Conservation (phyloP, 1,140 invertebrate genomes). For the Luehdorfia chinensis region DNA sequence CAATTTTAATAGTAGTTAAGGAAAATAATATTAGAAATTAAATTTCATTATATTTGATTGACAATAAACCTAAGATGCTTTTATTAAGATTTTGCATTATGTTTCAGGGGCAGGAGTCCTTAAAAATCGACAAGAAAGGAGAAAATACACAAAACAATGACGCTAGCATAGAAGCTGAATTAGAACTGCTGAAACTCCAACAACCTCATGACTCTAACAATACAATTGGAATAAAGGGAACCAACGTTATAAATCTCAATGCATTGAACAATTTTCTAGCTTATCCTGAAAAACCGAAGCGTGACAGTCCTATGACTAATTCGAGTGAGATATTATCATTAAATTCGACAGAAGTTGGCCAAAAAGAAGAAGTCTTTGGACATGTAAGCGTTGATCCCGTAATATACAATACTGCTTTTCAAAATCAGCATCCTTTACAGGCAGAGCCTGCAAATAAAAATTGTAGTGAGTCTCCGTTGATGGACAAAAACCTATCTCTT, state of each 20-base stretch:
- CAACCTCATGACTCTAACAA: constrained; percentile 39
- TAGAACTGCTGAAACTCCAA: constrained; percentile 65
- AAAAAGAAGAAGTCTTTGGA: constrained; percentile 67
- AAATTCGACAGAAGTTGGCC: constrained; percentile 48
- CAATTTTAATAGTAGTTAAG: no score
- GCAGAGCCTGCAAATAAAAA: constrained; percentile 22
- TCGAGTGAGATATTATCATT: constrained; percentile 36
- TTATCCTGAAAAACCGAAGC: constrained; percentile 63
- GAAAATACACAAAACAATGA: constrained; percentile 35
- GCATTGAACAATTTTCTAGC: constrained; percentile 46
- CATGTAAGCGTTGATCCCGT: constrained; percentile 65
- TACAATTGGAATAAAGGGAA: constrained; percentile 28
- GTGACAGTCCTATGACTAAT: constrained; percentile 53
- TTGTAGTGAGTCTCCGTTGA: constrained; percentile 20
- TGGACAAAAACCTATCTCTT: constrained; percentile 6
- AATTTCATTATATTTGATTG: no score
- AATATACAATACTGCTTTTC: constrained; percentile 43
- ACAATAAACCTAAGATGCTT: no score
- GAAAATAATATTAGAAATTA: no score
- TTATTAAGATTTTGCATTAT: no score
- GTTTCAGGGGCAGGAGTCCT: constrained; percentile 54
- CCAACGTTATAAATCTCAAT: constrained; percentile 46
- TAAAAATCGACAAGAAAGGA: constrained; percentile 57
- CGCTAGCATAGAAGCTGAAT: constrained; percentile 60
- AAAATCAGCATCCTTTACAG: constrained; percentile 30